These are phyloP conservation scores for Philopotamus ludificatus DNA, from an alignment of 1,140 invertebrate genomes.

Conservation along the genomic window DNA sequence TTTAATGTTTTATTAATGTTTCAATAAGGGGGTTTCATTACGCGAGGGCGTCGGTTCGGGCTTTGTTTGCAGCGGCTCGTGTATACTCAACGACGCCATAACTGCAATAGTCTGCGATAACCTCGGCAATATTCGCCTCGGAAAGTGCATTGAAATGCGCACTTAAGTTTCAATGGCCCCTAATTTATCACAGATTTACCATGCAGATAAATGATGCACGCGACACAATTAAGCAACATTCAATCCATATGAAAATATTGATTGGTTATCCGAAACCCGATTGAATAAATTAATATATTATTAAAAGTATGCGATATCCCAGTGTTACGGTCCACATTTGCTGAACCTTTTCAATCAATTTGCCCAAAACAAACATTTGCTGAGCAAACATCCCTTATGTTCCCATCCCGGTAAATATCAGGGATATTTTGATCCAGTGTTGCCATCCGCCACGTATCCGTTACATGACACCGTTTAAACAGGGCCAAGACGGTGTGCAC, in stretches of 20 bases:
- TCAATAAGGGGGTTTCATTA: conserved; percentile 35
- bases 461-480: no score
- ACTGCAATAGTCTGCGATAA: conserved; percentile 15
- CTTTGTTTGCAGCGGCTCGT: conserved; percentile 23
- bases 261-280: no score
- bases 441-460: background rate
- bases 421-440: no score
- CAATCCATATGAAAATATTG: no score
- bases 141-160: background rate
- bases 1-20: conserved; percentile 36
- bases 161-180: no score
- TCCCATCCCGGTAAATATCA: no score
- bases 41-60: conserved; percentile 11
- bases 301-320: no score
- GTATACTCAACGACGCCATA: conserved; percentile 25
- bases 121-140: background rate
- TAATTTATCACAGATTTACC: no score
- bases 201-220: no score
- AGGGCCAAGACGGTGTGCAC: no score
- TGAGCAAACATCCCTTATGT: conserved; percentile 17
- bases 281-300: no score
- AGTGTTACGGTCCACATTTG: conserved; percentile 2
- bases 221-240: no score
- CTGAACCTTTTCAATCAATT: conserved; percentile 10
- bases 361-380: conserved; percentile 21